Percentiles rank a stretch among this genome's conserved stretches.
phyloP scores from a whole-genome alignment of 2,113 vertebrate species.

The Clupea harengus region DNA sequence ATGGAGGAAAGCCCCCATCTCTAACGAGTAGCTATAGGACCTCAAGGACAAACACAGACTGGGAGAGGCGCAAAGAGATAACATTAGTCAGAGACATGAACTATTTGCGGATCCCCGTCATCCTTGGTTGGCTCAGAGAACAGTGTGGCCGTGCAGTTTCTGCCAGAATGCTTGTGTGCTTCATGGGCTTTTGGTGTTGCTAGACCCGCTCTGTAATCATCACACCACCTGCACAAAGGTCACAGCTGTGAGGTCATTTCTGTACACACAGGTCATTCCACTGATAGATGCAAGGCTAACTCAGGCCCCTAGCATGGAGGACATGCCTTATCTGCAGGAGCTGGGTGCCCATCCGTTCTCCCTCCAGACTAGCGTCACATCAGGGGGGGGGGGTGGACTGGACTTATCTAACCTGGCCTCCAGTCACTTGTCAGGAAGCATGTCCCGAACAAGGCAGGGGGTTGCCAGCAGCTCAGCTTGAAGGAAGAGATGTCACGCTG shows the following conservation, averaged over 20 bases:
- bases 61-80: background rate
- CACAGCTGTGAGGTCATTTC: slow-evolving; percentile 34
- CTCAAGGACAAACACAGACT: background rate
- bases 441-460: slow-evolving; percentile 51
- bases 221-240: background rate
- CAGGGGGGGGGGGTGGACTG: slow-evolving; percentile 49
- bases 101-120: background rate
- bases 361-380: slow-evolving; percentile 27
- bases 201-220: background rate
- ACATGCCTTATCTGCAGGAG: slow-evolving; percentile 51
- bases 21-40: background rate
- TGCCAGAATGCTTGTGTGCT: background rate
- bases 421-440: slow-evolving; percentile 50
- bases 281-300: slow-evolving; percentile 52
- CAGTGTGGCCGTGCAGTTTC: too few relatives aligned
- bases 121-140: background rate
- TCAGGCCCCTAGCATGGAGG: slow-evolving; percentile 43
- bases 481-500: slow-evolving; percentile 52
- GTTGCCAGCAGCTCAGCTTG: slow-evolving; percentile 18
- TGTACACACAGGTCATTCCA: slow-evolving; percentile 29
- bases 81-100: background rate
- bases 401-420: slow-evolving; percentile 41
- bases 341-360: slow-evolving; percentile 31
- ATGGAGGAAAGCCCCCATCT: background rate
- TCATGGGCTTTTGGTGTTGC: background rate